Evolutionary conservation across 2,113 vertebrate species (phyloP).

Genomic region (Neoarius graeffei): DNA sequence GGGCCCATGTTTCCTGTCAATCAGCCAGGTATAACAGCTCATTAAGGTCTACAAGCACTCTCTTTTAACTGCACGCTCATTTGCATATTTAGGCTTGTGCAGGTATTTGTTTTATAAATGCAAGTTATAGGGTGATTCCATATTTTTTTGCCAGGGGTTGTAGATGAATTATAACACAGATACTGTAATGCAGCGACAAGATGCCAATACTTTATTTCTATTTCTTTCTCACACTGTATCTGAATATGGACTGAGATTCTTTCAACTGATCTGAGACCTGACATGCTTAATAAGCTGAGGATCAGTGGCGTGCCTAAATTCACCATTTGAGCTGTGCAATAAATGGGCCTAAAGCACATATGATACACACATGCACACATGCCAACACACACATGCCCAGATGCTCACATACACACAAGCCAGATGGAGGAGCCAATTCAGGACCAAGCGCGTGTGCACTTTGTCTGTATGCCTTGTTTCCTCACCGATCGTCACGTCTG

Average conservation of each 20-base stretch:
- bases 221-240: not conserved
- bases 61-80: too few relatives aligned
- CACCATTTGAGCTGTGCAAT: conserved; percentile 30
- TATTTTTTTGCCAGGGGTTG: too few relatives aligned
- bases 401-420: conserved; percentile 47
- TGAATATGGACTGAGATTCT: not conserved
- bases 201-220: not conserved
- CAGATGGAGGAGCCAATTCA: conserved; percentile 68
- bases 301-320: conserved; percentile 38
- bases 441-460: conserved; percentile 41
- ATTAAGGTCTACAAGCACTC: too few relatives aligned
- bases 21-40: too few relatives aligned
- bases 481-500: conserved; percentile 68
- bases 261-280: not conserved
- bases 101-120: too few relatives aligned
- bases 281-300: conserved; percentile 18
- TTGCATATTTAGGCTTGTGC: too few relatives aligned
- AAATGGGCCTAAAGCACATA: conserved; percentile 36
- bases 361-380: conserved; percentile 35
- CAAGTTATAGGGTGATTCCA: too few relatives aligned
- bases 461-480: conserved; percentile 43
- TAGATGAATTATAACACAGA: too few relatives aligned
- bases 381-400: conserved; percentile 51
- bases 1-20: too few relatives aligned
- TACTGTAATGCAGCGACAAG: too few relatives aligned